Evolutionary conservation across 2,797 vertebrate genomes (phyloP).

Genomic region (Morelia viridis): DNA sequence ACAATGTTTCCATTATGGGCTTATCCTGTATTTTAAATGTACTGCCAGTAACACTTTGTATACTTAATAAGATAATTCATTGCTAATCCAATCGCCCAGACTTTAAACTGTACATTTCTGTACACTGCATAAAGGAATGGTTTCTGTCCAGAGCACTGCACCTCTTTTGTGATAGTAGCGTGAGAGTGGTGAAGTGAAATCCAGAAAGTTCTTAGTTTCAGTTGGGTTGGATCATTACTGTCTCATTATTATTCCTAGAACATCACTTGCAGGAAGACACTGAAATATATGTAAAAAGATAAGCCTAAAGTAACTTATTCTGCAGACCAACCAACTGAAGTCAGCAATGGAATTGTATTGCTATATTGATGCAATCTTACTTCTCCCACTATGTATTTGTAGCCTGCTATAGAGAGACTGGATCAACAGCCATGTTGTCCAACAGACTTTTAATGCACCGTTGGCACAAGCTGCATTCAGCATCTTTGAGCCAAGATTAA

Average conservation of each 20-base stretch:
- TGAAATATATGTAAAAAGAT: neutral
- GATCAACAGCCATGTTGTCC: neutral
- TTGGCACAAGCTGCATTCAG: neutral
- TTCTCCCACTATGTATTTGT: neutral
- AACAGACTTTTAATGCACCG: too few species aligned
- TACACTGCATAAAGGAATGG: too few species aligned
- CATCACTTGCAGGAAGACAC: neutral
- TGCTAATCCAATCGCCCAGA: neutral
- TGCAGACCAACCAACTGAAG: neutral
- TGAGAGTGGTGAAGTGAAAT: neutral
- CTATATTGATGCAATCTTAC: too few species aligned
- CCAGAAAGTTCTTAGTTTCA: neutral
- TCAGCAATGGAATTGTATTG: neutral
- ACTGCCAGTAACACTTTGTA: too few species aligned
- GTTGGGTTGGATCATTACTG: neutral
- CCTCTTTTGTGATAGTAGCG: too few species aligned
- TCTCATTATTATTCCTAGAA: neutral
- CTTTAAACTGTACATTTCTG: neutral
- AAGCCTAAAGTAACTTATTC: neutral
- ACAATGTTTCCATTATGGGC: neutral
- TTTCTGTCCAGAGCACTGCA: too few species aligned
- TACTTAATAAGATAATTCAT: neutral
- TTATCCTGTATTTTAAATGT: neutral
- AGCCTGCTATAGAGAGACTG: neutral
- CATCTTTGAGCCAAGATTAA: neutral